phyloP scores from a whole-genome alignment of 2,113 vertebrate species.

The Sardina pilchardus region DNA sequence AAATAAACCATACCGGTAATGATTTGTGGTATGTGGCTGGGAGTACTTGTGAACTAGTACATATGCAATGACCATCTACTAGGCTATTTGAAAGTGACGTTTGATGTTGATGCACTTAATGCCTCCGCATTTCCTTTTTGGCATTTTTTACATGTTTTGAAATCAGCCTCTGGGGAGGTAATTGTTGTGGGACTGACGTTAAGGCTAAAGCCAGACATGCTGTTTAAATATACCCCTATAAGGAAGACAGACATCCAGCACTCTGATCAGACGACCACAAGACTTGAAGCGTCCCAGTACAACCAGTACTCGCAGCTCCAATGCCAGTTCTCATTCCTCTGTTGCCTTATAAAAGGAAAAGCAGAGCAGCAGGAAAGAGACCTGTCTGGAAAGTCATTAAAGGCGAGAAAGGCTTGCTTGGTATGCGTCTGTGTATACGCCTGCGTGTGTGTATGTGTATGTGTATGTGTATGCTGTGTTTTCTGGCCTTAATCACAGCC shows the following conservation, averaged over 20 bases:
- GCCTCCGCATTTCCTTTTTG: neutral
- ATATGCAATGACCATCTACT: neutral
- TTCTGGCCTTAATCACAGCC: neutral
- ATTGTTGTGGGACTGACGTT: neutral
- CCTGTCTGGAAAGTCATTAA: slow-evolving; percentile 48
- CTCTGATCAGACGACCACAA: slow-evolving; percentile 50
- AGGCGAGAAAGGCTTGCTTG: slow-evolving; percentile 24
- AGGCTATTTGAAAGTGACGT: neutral
- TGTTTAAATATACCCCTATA: slow-evolving; percentile 38
- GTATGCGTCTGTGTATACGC: neutral
- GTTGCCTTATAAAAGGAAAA: slow-evolving; percentile 63
- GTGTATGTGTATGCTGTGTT: neutral
- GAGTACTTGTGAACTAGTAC: neutral
- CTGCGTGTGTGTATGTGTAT: neutral
- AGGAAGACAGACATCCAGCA: slow-evolving; percentile 39
- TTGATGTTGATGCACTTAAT: neutral
- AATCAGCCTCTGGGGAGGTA: neutral
- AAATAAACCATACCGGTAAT: neutral
- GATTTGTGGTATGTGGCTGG: neutral
- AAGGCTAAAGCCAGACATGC: slow-evolving; percentile 2
- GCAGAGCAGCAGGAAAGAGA: slow-evolving; percentile 39
- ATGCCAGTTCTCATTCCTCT: slow-evolving; percentile 46
- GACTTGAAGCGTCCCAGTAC: slow-evolving; percentile 53
- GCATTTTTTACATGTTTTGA: neutral
- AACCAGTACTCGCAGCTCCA: slow-evolving; percentile 52